Percentiles rank a stretch among this genome's conserved stretches.
phyloP scores from a whole-genome alignment of 2,797 vertebrate genomes.

The Gallirallus australis region DNA sequence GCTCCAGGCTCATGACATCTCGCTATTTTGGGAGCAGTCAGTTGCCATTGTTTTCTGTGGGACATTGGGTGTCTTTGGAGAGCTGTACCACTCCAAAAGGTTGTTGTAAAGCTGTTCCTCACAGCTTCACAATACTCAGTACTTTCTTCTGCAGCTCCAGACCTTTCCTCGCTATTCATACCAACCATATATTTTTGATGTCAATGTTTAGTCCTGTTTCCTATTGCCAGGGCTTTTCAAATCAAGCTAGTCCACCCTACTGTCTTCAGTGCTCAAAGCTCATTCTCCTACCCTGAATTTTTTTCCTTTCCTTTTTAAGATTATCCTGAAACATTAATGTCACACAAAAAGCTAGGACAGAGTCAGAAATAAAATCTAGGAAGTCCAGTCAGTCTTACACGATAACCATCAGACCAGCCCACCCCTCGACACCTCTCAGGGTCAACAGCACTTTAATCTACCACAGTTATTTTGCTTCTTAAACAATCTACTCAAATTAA shows the following conservation, averaged over 20 bases:
- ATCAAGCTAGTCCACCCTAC: neutral
- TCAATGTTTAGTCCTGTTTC: neutral
- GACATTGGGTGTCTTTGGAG: neutral
- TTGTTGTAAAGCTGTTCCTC: neutral
- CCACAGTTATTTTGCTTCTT: constrained; percentile 57
- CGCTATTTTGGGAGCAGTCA: neutral
- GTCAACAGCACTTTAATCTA: constrained; percentile 59
- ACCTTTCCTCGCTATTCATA: neutral
- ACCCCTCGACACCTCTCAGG: constrained; percentile 18
- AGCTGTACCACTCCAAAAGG: neutral
- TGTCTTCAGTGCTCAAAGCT: neutral
- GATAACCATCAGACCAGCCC: neutral
- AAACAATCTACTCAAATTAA: constrained; percentile 64
- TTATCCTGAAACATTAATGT: neutral
- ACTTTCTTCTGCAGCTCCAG: neutral
- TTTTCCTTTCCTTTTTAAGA: neutral
- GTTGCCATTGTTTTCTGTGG: neutral
- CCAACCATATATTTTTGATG: neutral
- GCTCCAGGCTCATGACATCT: neutral
- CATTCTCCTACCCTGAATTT: neutral
- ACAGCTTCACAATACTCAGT: neutral
- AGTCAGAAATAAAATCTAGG: neutral
- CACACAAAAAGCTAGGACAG: neutral
- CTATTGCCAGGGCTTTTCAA: neutral
- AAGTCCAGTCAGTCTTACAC: constrained; percentile 3